phyloP scores from a whole-genome alignment of 2,888 invertebrate species.

The Cryptops parisi region DNA sequence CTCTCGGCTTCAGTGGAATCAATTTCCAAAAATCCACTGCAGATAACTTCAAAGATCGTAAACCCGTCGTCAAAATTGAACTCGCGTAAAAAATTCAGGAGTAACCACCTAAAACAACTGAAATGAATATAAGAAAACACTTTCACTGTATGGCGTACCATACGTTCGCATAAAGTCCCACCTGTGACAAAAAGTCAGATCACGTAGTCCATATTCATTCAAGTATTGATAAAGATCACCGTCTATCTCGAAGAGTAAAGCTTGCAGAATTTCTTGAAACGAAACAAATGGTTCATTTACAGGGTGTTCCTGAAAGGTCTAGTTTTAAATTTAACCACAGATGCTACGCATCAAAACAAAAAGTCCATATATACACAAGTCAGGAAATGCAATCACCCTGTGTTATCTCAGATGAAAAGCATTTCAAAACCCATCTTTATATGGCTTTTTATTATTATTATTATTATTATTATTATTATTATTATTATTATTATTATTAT shows the following conservation, averaged over 20 bases:
- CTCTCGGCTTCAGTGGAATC: constrained; percentile 12
- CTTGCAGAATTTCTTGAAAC: background rate
- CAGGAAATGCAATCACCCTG: too few species aligned
- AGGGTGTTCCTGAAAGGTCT: too few species aligned
- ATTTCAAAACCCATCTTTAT: too few species aligned
- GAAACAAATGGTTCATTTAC: too few species aligned
- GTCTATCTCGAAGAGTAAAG: constrained; percentile 7
- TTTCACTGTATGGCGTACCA: too few species aligned
- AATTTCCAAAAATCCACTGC: constrained; percentile 8
- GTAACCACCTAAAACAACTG: constrained; percentile 3
- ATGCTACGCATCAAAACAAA: background rate
- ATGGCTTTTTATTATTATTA: too few species aligned
- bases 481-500: background rate
- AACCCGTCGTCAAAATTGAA: constrained; percentile 9
- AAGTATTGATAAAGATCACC: constrained; percentile 7
- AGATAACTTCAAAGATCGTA: constrained; percentile 5
- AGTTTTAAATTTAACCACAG: too few species aligned
- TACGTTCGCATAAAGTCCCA: too few species aligned
- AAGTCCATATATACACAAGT: background rate
- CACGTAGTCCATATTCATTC: background rate
- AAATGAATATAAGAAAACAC: too few species aligned
- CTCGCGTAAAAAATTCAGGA: constrained; percentile 7
- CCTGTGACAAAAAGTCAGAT: constrained; percentile 11
- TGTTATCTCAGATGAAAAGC: too few species aligned
- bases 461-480: background rate